These are phyloP conservation scores for Scomber colias DNA, from an alignment of 2,113 vertebrate species.

Conservation along the genomic window DNA sequence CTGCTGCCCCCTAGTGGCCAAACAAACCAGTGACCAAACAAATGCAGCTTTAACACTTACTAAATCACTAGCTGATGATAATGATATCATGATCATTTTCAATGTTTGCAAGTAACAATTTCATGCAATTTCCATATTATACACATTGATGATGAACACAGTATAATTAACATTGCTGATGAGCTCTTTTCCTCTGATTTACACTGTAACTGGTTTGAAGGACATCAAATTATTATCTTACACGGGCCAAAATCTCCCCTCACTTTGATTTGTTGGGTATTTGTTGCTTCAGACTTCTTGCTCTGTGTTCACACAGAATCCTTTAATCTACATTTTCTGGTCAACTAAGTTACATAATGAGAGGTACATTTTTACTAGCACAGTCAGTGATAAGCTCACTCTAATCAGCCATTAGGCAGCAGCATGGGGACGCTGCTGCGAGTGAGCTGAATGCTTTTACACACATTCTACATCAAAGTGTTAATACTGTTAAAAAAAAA, in stretches of 20 bases:
- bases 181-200: background rate
- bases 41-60: too few species aligned
- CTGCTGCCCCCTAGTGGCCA: too few species aligned
- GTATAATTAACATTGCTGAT: too few species aligned
- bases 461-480: background rate
- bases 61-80: too few species aligned
- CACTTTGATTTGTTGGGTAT: background rate
- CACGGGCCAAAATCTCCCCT: background rate
- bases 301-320: conserved; percentile 1
- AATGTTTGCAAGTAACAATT: too few species aligned
- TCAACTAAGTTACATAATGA: conserved; percentile 5
- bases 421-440: background rate
- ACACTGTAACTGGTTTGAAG: background rate
- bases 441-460: background rate
- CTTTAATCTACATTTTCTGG: background rate
- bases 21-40: too few species aligned
- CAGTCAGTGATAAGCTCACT: background rate
- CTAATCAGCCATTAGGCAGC: background rate
- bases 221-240: background rate
- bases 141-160: too few species aligned
- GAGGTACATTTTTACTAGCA: background rate
- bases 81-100: too few species aligned
- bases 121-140: too few species aligned
- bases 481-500: conserved; percentile 19
- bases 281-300: background rate